Evolutionary conservation across 2,113 vertebrate species (phyloP).

Genomic region (Hypanus sabinus): DNA sequence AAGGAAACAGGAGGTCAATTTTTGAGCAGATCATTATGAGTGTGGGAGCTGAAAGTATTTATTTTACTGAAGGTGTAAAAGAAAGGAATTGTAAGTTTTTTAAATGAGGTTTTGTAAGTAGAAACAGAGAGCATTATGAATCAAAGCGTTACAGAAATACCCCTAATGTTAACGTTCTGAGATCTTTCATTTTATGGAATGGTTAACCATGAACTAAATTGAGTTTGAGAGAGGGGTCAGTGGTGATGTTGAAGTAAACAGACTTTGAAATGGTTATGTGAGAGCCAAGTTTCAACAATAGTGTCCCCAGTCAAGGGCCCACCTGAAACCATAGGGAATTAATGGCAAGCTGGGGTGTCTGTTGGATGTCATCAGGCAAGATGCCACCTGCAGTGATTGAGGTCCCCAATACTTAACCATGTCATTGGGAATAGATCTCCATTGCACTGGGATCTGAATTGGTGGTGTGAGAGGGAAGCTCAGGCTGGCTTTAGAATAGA

Average conservation of each 20-base stretch:
- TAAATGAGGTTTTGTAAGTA: background rate
- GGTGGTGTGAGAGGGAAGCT: no score
- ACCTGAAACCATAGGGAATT: background rate
- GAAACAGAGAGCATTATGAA: background rate
- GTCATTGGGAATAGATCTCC: no score
- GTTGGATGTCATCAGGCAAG: background rate
- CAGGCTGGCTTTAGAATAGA: no score
- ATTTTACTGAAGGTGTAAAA: background rate
- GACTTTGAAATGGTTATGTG: background rate
- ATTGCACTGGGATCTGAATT: no score
- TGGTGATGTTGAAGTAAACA: background rate
- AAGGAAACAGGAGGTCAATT: background rate
- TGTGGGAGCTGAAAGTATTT: background rate
- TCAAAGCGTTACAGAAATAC: background rate
- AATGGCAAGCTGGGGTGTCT: background rate
- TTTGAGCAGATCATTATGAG: background rate
- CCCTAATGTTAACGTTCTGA: background rate
- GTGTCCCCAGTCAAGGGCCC: background rate
- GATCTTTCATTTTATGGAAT: background rate
- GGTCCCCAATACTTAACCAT: no score
- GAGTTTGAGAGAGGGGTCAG: background rate
- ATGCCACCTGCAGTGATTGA: no score
- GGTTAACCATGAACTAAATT: background rate
- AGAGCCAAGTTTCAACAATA: background rate
- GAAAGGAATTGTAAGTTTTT: background rate